A percentile compares a stretch with the other conserved stretches of the same genome.
phyloP scores from a whole-genome alignment of 2,113 vertebrate species.

The Corythornis vintsioides region DNA sequence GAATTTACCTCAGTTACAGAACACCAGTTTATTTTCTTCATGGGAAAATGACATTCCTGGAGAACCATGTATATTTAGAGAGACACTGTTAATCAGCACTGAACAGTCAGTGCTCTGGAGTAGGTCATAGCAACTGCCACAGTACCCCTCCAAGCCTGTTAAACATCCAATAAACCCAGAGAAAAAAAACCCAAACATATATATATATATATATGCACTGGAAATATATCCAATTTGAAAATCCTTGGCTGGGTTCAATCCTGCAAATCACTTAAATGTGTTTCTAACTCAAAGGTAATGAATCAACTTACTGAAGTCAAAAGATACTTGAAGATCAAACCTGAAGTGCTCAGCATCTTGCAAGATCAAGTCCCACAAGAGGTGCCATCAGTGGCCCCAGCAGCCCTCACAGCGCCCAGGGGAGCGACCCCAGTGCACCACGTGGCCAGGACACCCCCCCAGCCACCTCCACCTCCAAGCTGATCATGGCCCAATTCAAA shows the following conservation, averaged over 20 bases:
- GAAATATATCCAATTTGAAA: background rate
- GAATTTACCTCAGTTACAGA: background rate
- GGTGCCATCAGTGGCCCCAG: fast-evolving
- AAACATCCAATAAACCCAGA: background rate
- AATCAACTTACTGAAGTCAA: background rate
- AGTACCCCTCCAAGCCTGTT: background rate
- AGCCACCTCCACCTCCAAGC: background rate
- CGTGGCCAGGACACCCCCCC: background rate
- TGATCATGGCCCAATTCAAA: background rate
- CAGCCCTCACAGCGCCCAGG: fast-evolving
- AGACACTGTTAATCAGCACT: too few relatives aligned
- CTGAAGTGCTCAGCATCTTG: background rate
- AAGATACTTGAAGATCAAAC: background rate
- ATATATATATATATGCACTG: background rate
- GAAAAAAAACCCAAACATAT: background rate
- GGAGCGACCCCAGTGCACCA: background rate
- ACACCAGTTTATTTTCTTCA: background rate
- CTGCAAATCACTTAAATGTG: background rate
- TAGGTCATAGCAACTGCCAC: background rate
- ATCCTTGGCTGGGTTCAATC: background rate
- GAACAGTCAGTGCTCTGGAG: background rate
- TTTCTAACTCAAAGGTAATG: background rate
- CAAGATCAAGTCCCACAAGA: background rate
- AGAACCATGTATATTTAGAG: fast-evolving
- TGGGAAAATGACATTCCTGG: background rate